Conservation (phyloP, 2,797 vertebrate species). For the Xyrichtys novacula region DNA sequence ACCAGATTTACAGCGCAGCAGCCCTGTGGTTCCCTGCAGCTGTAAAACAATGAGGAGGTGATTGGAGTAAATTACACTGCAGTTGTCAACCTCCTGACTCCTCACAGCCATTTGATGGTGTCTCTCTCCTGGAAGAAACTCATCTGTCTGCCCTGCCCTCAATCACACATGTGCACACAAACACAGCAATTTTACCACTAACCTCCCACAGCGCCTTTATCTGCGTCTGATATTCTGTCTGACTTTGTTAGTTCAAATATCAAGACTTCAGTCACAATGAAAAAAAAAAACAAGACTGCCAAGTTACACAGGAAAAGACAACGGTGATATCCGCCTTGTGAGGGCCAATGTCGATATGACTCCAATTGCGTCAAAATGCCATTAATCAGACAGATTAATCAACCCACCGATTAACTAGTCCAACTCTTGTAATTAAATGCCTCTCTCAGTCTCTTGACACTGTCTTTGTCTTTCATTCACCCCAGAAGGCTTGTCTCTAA, state of each 20-base stretch:
- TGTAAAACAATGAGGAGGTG: conserved; percentile 79
- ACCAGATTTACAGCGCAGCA: conserved; percentile 71
- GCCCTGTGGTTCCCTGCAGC: conserved; percentile 72
- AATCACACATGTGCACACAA: conserved; percentile 30
- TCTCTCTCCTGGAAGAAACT: conserved; percentile 55
- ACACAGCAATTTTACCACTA: conserved; percentile 24
- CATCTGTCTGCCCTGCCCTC: conserved; percentile 36
- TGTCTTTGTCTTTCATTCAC: conserved; percentile 11
- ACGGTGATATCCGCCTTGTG: too few relatives aligned
- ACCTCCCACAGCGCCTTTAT: conserved; percentile 53
- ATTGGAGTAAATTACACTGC: conserved; percentile 79
- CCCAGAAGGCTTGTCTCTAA: conserved; percentile 14
- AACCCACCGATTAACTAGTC: too few relatives aligned
- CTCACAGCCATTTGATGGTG: conserved; percentile 62
- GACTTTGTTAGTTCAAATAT: conserved; percentile 47
- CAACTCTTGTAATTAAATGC: too few relatives aligned
- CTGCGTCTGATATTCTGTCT: conserved; percentile 55
- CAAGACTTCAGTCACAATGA: conserved; percentile 40
- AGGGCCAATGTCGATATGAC: too few relatives aligned
- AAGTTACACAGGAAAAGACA: conserved; percentile 11
- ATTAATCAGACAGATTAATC: too few relatives aligned
- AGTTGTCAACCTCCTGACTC: conserved; percentile 62
- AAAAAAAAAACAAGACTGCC: conserved; percentile 32
- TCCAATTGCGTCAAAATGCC: too few relatives aligned
- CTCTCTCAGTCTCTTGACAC: conserved; percentile 5